A percentile compares a stretch with the other conserved stretches of the same genome.
Conservation (phyloP, 1,140 invertebrate genomes). For the Sipha flava region DNA sequence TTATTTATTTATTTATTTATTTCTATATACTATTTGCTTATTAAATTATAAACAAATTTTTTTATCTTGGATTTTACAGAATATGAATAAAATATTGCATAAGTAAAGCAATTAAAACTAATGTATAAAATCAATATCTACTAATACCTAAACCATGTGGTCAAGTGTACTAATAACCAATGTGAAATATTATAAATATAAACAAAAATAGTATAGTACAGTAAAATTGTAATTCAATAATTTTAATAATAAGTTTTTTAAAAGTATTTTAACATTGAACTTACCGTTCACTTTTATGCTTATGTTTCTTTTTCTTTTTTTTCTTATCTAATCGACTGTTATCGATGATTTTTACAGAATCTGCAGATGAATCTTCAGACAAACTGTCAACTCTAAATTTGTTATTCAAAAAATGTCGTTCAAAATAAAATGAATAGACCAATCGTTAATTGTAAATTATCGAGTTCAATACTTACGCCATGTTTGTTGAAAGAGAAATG, state of each 20-base stretch:
- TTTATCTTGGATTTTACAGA: no score
- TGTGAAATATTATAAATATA: no score
- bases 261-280: background rate
- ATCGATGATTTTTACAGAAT: constrained; percentile 3
- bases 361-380: constrained; percentile 2
- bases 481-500: background rate
- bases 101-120: no score
- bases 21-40: no score
- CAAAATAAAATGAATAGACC: background rate
- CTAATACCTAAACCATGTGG: no score
- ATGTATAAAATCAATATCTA: no score
- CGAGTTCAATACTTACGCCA: constrained; percentile 6
- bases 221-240: background rate
- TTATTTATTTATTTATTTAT: no score
- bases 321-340: constrained; percentile 7
- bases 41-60: no score
- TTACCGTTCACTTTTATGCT: constrained; percentile 21
- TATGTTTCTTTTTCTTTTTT: constrained; percentile 26
- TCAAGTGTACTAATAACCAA: background rate
- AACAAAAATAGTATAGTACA: background rate
- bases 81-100: no score
- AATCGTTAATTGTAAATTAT: background rate
- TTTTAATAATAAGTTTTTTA: background rate
- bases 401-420: background rate
- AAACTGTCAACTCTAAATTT: constrained; percentile 5